Percentiles rank a stretch among this genome's conserved stretches.
phyloP scores from a whole-genome alignment of 1,140 invertebrate species.

The Teleopsis dalmanni region DNA sequence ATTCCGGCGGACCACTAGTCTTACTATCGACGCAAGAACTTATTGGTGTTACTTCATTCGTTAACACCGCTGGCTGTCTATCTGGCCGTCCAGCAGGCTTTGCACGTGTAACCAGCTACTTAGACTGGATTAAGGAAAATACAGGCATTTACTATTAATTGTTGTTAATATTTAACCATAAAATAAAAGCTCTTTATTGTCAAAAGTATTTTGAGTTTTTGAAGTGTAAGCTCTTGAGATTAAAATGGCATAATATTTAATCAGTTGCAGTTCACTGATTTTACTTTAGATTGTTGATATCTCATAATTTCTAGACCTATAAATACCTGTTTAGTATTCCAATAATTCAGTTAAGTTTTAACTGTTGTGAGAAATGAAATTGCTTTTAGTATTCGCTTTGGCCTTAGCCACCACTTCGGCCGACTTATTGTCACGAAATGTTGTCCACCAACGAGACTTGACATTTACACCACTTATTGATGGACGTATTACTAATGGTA shows the following conservation, averaged over 20 bases:
- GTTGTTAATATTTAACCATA: no score
- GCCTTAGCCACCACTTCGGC: not conserved
- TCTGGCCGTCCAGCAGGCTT: conserved; percentile 46
- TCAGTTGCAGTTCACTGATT: no score
- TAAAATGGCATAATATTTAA: no score
- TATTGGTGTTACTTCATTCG: conserved; percentile 48
- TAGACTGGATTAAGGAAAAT: conserved; percentile 46
- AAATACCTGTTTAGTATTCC: no score
- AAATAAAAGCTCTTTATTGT: no score
- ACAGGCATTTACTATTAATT: conserved; percentile 10
- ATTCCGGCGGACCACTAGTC: conserved; percentile 50
- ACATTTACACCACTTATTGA: not conserved
- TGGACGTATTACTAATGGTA: conserved; percentile 37
- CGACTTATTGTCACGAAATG: not conserved
- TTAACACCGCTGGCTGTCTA: conserved; percentile 24
- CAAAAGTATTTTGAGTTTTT: no score
- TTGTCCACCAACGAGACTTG: not conserved
- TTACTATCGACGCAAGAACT: conserved; percentile 34
- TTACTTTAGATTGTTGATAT: no score
- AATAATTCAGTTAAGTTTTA: no score
- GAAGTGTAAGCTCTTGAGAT: no score
- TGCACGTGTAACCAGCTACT: conserved; percentile 47
- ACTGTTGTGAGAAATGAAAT: not conserved
- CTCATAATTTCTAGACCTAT: no score
- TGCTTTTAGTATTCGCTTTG: not conserved